Evolutionary conservation across 2,888 invertebrate genomes (phyloP).

Genomic region (Ophioninae sp.): DNA sequence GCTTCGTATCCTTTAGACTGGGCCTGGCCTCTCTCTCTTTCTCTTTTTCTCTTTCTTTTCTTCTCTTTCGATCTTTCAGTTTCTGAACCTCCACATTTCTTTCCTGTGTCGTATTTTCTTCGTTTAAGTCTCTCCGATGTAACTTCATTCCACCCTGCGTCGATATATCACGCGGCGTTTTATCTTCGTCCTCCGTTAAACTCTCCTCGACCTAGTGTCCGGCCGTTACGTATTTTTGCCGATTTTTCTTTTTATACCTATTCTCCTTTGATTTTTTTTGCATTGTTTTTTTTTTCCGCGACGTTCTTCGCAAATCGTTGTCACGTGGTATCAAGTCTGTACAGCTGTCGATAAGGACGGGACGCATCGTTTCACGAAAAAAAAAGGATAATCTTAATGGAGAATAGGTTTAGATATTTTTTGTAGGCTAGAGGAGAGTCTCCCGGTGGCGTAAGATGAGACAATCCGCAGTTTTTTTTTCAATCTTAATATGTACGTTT

Average conservation of each 20-base stretch:
- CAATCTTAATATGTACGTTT: no score
- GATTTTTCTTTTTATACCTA: not conserved
- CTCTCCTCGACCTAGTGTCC: constrained; percentile 42
- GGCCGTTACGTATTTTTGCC: not conserved
- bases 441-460: no score
- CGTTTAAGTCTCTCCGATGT: not conserved
- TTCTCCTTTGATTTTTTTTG: not conserved
- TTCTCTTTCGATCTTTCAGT: constrained; percentile 22
- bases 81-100: not conserved
- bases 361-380: no score
- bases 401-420: no score
- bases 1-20: constrained; percentile 60
- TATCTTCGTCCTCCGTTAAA: constrained; percentile 36
- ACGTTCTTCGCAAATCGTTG: not conserved
- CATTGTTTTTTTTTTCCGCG: not conserved
- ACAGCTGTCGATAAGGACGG: no score
- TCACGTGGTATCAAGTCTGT: not conserved
- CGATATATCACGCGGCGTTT: constrained; percentile 35
- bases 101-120: constrained; percentile 6
- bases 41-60: constrained; percentile 8
- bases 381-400: no score
- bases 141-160: constrained; percentile 8
- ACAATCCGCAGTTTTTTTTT: no score
- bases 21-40: constrained; percentile 43
- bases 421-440: no score